phyloP scores from a whole-genome alignment of 2,113 vertebrate species.

The Ctenomys sociabilis region DNA sequence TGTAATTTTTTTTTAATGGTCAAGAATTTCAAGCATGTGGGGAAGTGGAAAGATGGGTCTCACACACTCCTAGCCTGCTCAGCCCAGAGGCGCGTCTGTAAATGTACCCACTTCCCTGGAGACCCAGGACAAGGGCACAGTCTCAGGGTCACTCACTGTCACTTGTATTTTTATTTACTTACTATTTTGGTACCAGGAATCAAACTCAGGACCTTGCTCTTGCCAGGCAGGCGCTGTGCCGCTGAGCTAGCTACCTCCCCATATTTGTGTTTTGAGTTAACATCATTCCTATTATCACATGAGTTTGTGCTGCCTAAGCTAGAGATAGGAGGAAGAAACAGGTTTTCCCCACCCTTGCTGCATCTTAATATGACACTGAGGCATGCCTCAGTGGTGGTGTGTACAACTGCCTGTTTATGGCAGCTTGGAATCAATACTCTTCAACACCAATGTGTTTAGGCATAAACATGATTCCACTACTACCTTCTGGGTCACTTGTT shows the following conservation, averaged over 20 bases:
- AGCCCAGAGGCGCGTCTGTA: neutral
- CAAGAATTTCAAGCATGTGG: neutral
- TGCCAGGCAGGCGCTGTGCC: too few relatives aligned
- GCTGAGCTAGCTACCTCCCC: too few relatives aligned
- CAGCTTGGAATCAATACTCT: neutral
- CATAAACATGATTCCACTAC: neutral
- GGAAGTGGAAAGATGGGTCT: neutral
- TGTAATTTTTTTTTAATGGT: neutral
- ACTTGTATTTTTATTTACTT: too few relatives aligned
- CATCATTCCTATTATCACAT: neutral
- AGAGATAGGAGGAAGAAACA: neutral
- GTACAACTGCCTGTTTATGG: neutral
- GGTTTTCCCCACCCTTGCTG: neutral
- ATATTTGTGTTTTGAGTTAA: neutral
- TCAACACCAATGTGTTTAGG: neutral
- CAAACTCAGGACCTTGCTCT: too few relatives aligned
- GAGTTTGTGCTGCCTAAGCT: neutral
- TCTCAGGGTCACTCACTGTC: neutral
- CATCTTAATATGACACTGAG: neutral
- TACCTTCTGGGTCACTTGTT: neutral
- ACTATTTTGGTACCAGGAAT: too few relatives aligned
- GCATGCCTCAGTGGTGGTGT: neutral
- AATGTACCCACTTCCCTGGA: neutral
- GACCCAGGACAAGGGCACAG: neutral
- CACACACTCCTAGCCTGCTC: accelerated